These are phyloP conservation scores for Scaptomyza hsui DNA, from an alignment of 1,140 invertebrate genomes.

Conservation along the genomic window DNA sequence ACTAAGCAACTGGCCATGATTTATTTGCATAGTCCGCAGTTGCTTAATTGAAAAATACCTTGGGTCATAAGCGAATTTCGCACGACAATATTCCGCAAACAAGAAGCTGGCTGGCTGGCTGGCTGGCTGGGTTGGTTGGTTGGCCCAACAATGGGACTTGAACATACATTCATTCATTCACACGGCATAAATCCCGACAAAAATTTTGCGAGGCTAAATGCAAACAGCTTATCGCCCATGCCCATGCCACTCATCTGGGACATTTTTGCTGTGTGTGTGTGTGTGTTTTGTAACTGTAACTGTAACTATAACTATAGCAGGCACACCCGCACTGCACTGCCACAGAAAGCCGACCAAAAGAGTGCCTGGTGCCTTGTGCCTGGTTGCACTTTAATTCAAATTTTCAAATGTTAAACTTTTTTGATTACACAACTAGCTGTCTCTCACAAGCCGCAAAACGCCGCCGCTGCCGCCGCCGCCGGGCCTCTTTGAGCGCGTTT, in stretches of 20 bases:
- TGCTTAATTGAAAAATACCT: slow-evolving; percentile 63
- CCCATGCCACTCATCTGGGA: slow-evolving; percentile 28
- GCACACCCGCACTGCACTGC: slow-evolving; percentile 23
- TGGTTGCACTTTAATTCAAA: slow-evolving; percentile 20
- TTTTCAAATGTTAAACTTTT: slow-evolving; percentile 57
- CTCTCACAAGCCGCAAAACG: not conserved
- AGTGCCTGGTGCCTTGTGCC: not conserved
- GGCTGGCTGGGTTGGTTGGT: not conserved
- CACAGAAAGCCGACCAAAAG: not conserved
- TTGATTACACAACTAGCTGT: slow-evolving; percentile 53
- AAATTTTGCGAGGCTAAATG: slow-evolving; percentile 52
- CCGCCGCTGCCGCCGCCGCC: too few species aligned
- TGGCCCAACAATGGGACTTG: slow-evolving; percentile 38
- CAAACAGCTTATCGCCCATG: slow-evolving; percentile 47
- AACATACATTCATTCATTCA: slow-evolving; percentile 26
- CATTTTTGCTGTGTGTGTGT: slow-evolving; percentile 6
- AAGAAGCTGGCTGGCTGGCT: not conserved
- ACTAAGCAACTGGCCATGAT: slow-evolving; percentile 49
- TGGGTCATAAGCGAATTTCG: slow-evolving; percentile 49
- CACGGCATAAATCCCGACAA: slow-evolving; percentile 61
- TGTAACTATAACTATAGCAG: too few species aligned
- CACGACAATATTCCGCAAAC: slow-evolving; percentile 42
- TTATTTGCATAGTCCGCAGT: slow-evolving; percentile 43
- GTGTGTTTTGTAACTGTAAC: slow-evolving; percentile 3
- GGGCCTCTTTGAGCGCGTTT: slow-evolving; percentile 5